These are phyloP conservation scores for Diadophis punctatus DNA, from an alignment of 2,113 vertebrate species.

Conservation along the genomic window DNA sequence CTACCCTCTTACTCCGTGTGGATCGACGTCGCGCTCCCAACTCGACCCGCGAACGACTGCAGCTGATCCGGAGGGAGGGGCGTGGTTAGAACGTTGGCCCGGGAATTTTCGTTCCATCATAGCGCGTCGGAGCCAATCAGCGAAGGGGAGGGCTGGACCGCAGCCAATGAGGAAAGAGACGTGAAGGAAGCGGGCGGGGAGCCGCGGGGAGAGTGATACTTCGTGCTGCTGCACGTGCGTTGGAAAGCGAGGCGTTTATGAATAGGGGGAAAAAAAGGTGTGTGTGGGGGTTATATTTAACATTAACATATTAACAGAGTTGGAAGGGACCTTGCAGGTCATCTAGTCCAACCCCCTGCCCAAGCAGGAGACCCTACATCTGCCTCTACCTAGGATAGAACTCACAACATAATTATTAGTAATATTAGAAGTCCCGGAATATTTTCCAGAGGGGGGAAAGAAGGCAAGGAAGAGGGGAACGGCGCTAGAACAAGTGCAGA, in stretches of 20 bases:
- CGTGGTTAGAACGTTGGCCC: not conserved
- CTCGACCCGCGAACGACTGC: not conserved
- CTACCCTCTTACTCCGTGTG: not conserved
- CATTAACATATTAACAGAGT: no score
- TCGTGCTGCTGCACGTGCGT: not conserved
- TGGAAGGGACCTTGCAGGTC: no score
- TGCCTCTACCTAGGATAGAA: no score
- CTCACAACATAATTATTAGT: no score
- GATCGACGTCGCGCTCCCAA: not conserved
- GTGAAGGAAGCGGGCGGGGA: not conserved
- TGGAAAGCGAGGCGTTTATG: not conserved
- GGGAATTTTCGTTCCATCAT: not conserved
- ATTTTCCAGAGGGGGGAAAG: not conserved
- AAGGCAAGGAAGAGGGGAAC: not conserved
- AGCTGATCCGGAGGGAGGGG: no score
- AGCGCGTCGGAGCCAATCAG: slow-evolving; percentile 5
- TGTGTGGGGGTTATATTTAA: no score
- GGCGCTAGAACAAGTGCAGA: not conserved
- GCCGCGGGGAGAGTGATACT: not conserved
- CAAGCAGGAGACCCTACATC: no score
- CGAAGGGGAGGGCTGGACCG: not conserved
- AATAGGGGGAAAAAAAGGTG: no score
- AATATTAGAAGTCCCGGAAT: not conserved
- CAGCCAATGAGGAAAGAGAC: not conserved
- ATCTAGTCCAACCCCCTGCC: no score